Conservation (phyloP, 2,797 vertebrate genomes). For the Xenentodon cancila region DNA sequence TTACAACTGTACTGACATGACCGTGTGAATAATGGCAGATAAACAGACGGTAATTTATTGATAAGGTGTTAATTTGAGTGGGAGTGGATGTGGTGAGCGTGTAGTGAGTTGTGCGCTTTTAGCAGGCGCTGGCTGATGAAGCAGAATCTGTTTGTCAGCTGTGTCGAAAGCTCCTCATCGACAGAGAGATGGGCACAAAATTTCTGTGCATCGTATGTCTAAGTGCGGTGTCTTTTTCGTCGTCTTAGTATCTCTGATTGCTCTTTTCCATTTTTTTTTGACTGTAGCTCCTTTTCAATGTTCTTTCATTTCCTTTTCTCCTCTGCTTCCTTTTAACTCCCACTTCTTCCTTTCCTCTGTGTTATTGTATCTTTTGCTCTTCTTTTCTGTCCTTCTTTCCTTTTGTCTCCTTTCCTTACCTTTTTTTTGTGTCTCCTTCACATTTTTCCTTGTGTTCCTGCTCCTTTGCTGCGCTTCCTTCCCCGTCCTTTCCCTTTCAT, state of each 20-base stretch:
- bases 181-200: constrained; percentile 12
- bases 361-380: too few species aligned
- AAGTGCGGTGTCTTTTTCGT: constrained; percentile 40
- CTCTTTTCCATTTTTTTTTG: neutral
- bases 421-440: too few species aligned
- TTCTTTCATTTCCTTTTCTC: neutral
- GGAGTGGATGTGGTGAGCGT: neutral
- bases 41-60: neutral
- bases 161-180: constrained; percentile 5
- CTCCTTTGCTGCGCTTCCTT: neutral
- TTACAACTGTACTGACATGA: neutral
- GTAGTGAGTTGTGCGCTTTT: constrained; percentile 7
- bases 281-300: neutral
- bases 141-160: constrained; percentile 6
- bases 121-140: constrained; percentile 9
- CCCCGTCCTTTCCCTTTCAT: too few species aligned
- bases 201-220: constrained; percentile 25
- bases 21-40: neutral
- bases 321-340: neutral
- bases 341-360: too few species aligned
- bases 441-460: too few species aligned
- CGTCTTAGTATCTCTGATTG: constrained; percentile 15
- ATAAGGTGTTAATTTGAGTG: neutral
- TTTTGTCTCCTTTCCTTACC: neutral
- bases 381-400: neutral